Base-by-base conservation (phyloP, 2,888 invertebrate genomes). In the Chrysolina oricalcia region DNA sequence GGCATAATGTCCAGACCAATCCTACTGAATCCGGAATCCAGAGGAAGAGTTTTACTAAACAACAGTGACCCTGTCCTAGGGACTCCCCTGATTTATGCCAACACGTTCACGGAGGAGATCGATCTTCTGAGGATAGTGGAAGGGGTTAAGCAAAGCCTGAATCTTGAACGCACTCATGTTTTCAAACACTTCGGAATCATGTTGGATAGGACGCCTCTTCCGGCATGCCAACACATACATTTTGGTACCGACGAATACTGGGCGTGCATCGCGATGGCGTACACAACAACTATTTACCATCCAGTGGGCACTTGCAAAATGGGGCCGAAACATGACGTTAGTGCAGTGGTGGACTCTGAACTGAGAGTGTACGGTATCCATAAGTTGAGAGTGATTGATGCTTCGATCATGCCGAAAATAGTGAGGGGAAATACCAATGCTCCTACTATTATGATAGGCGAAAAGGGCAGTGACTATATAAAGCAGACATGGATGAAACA, bases 11-110 rank as follows among this genome's bases (percentile, higher is more conserved):
- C 92, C 0, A 90, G 93, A 71, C 93, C 94, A 0, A 90, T 93
- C 66, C 84, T 94, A 8, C 85, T 94, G 23, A 88, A 89, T 59
- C 94, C 94, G 0, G 90, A 90, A 84, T 94, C 94, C 80, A 89
- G 92, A 86, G 94, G 94, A 0, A 90, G 88, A 65, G 85, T 94
- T 15, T 83, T 90, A 74, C 87, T 97, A 1, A 93, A 93, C 81
- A 89, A 90, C 0, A 92, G 92, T 0, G 92, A 96, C 88, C 96
- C 96, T 0, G 85, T 92, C 70, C 92, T 91, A 84, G 93, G 94
- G 0, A 90, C 91, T 66, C 96, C 96, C 0, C 87, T 93, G 71
- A 94, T 97, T 79, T 93, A 93, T 83, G 92, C 96, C 0, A 92
- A 92, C 80, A 93, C 92, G 72, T 93, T 93, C 73, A 91, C 91